Evolutionary conservation across 1,140 invertebrate genomes (phyloP).

Genomic region (Eufriesea mexicana): DNA sequence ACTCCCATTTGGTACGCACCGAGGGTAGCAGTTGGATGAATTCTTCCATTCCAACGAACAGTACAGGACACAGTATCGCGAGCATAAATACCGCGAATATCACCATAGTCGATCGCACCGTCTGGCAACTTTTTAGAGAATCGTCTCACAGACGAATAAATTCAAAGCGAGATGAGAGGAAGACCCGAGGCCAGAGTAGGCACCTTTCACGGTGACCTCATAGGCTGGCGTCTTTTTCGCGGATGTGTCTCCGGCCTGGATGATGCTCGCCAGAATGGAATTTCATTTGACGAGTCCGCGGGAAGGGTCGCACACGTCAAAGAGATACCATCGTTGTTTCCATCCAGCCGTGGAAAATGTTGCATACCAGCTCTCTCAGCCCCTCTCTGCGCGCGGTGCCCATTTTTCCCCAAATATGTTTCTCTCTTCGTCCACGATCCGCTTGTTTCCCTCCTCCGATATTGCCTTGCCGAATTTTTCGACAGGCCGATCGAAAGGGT

Average conservation of each 20-base stretch:
- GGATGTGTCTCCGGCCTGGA: conserved; percentile 30
- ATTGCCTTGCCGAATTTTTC: background rate
- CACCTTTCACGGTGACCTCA: conserved; percentile 31
- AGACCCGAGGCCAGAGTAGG: no score
- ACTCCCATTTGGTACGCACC: no score
- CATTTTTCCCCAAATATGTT: conserved; percentile 22
- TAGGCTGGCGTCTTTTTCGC: conserved; percentile 31
- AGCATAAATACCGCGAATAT: no score
- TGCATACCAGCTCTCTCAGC: conserved; percentile 37
- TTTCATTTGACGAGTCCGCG: conserved; percentile 54
- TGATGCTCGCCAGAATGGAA: conserved; percentile 50
- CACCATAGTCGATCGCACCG: background rate
- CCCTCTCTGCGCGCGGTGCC: background rate
- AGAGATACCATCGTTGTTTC: conserved; percentile 66
- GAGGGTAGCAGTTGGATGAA: no score
- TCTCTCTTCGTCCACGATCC: background rate
- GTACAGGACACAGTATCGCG: no score
- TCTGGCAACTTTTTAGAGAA: conserved; percentile 24
- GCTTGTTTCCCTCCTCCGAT: background rate
- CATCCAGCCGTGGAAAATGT: conserved; percentile 52
- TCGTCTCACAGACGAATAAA: conserved; percentile 7
- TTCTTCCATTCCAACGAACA: no score
- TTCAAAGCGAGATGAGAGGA: background rate
- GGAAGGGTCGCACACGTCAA: conserved; percentile 52
- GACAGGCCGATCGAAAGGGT: background rate